A percentile compares a stretch with the other conserved stretches of the same genome.
These are phyloP conservation scores for Drosophila nannoptera DNA, from an alignment of 1,140 invertebrate genomes.

Conservation along the genomic window DNA sequence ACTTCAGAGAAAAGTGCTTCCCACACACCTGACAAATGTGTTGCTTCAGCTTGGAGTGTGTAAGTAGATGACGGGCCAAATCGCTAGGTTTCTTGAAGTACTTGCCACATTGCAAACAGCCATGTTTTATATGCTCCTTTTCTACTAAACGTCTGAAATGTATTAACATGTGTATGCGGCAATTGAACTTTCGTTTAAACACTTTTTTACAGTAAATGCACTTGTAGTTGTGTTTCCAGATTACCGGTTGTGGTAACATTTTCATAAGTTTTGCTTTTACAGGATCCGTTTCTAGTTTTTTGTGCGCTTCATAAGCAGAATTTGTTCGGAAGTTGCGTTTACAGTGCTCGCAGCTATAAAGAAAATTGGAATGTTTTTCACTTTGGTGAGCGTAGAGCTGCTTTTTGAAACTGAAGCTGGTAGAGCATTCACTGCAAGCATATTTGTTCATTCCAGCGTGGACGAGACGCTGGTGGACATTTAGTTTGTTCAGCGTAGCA, in stretches of 20 bases:
- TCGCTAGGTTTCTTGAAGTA: conserved; percentile 21
- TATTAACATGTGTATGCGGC: conserved; percentile 27
- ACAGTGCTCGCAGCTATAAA: not conserved
- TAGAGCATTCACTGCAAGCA: not conserved
- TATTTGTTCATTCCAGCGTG: conserved; percentile 4
- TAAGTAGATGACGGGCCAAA: conserved; percentile 25
- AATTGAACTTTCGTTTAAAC: conserved; percentile 29
- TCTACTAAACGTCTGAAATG: conserved; percentile 13
- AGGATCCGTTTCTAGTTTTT: not conserved
- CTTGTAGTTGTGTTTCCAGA: conserved; percentile 10
- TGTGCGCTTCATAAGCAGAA: not conserved
- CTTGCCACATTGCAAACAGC: conserved; percentile 25
- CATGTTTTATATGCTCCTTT: not conserved
- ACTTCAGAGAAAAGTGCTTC: conserved; percentile 22
- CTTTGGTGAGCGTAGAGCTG: not conserved
- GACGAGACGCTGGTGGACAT: conserved; percentile 17
- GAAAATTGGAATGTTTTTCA: not conserved
- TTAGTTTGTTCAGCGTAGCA: conserved; percentile 17
- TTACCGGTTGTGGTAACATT: not conserved
- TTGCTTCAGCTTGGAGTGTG: conserved; percentile 16
- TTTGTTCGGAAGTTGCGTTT: not conserved
- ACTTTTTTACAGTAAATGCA: conserved; percentile 29
- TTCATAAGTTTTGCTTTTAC: not conserved
- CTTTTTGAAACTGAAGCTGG: not conserved
- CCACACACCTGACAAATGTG: conserved; percentile 21